phyloP scores from a whole-genome alignment of 2,797 vertebrate species.

The Protosalanx chinensis region DNA sequence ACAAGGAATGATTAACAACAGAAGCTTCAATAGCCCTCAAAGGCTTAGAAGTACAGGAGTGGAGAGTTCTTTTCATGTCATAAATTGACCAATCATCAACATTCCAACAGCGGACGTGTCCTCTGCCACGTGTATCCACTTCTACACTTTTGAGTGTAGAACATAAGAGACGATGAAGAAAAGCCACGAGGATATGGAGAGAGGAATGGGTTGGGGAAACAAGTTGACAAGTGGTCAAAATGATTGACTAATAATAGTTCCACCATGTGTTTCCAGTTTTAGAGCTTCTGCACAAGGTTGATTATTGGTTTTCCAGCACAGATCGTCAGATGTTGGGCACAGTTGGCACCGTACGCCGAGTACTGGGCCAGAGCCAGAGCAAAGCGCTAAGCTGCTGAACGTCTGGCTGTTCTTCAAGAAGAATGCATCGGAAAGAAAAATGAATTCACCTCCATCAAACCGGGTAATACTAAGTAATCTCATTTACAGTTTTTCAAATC shows the following conservation, averaged over 20 bases:
- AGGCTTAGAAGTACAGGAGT: neutral
- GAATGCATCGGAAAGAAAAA: neutral
- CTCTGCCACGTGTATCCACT: neutral
- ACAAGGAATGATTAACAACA: neutral
- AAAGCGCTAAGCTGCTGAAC: neutral
- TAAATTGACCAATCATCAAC: neutral
- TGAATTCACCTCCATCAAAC: neutral
- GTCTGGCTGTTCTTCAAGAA: neutral
- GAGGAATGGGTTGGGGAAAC: neutral
- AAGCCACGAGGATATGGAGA: neutral
- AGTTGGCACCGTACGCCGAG: neutral
- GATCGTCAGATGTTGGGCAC: neutral
- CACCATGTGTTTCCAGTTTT: neutral
- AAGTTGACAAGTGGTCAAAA: neutral
- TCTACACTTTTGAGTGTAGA: neutral
- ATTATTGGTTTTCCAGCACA: constrained; percentile 1
- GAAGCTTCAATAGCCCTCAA: neutral
- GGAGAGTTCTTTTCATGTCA: neutral
- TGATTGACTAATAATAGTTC: neutral
- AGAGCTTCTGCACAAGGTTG: neutral
- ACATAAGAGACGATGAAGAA: neutral
- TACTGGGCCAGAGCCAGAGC: neutral
- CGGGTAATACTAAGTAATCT: neutral
- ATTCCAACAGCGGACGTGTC: too few species aligned
- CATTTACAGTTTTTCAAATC: neutral